These are phyloP conservation scores for Ciconia stormi DNA, from an alignment of 2,113 vertebrate genomes.

Conservation along the genomic window DNA sequence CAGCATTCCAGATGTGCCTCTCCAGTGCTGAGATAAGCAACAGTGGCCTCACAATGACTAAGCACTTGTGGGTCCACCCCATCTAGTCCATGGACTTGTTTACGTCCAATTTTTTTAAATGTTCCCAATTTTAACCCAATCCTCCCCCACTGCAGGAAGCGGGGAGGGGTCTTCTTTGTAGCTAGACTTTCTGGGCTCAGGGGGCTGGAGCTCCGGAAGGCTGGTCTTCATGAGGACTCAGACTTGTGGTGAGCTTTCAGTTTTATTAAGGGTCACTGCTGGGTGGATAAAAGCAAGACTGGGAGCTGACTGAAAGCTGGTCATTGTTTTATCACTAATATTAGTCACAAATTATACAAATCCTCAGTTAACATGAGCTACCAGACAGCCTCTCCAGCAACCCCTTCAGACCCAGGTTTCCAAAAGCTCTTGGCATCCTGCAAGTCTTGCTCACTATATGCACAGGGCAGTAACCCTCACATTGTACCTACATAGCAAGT, in stretches of 20 bases:
- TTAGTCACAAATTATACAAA: background rate
- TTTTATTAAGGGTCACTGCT: background rate
- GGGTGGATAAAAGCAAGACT: background rate
- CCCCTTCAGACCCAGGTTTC: background rate
- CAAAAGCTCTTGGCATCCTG: background rate
- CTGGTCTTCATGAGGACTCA: background rate
- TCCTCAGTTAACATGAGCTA: background rate
- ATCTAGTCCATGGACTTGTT: background rate
- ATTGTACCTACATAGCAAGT: fast-evolving
- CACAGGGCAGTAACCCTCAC: background rate
- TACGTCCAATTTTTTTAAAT: background rate
- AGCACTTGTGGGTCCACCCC: background rate
- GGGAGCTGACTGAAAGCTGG: background rate
- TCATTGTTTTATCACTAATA: background rate
- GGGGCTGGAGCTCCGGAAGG: background rate
- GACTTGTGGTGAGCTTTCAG: background rate
- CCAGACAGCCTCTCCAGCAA: background rate
- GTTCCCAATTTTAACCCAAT: background rate
- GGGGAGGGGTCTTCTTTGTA: background rate
- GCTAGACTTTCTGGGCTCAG: background rate
- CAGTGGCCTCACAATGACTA: background rate
- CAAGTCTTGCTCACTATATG: background rate
- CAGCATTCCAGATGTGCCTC: background rate
- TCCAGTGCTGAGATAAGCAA: background rate
- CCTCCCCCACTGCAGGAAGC: background rate